phyloP scores from a whole-genome alignment of 2,888 invertebrate species.

The Dasysyrphus tricinctus region DNA sequence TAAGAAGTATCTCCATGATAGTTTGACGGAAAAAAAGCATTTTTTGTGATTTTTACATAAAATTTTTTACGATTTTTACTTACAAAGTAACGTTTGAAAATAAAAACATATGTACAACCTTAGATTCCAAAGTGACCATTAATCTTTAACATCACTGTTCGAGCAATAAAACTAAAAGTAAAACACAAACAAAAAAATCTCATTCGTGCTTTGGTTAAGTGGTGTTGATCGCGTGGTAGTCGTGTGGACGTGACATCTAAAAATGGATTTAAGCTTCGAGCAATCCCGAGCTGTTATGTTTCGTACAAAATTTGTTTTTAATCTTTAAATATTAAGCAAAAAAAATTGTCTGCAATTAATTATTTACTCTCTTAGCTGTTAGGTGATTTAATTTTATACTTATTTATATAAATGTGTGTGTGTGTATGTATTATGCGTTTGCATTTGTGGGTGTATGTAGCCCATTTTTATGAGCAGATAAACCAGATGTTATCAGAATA shows the following conservation, averaged over 20 bases:
- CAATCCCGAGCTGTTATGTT: conserved; percentile 17
- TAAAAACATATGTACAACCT: no score
- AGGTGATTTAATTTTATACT: conserved; percentile 31
- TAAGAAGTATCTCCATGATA: no score
- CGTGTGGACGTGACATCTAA: conserved; percentile 51
- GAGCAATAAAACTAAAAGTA: background rate
- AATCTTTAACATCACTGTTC: conserved; percentile 25
- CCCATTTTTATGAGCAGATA: conserved; percentile 41
- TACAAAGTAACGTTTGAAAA: no score
- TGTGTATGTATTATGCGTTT: conserved; percentile 13
- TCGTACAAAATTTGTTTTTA: conserved; percentile 27
- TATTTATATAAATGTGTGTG: conserved; percentile 8
- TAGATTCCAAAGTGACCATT: no score
- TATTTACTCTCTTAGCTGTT: conserved; percentile 17
- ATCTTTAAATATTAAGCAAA: background rate
- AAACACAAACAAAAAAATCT: background rate
- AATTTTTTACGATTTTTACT: no score
- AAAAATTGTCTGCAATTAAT: conserved; percentile 11
- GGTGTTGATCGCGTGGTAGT: conserved; percentile 47
- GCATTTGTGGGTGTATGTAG: conserved; percentile 13
- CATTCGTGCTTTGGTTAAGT: conserved; percentile 18
- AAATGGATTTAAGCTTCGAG: conserved; percentile 41
- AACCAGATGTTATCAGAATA: conserved; percentile 49
- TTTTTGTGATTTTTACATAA: no score
- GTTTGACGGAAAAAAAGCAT: no score